phyloP scores from a whole-genome alignment of 2,797 vertebrate genomes.

The Alectoris magna region DNA sequence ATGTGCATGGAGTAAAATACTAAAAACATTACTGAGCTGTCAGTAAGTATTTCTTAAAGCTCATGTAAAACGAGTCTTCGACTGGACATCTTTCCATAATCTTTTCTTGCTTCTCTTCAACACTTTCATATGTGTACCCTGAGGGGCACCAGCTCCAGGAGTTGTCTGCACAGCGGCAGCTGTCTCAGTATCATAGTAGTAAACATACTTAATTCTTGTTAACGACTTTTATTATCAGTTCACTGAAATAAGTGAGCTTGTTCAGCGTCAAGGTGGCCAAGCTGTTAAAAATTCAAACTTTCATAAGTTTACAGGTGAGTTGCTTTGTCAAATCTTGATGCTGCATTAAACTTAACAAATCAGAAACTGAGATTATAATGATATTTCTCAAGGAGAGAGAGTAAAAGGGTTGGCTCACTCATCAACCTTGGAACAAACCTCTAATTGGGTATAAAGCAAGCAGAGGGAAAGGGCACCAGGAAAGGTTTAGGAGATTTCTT shows the following conservation, averaged over 20 bases:
- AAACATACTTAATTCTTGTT: neutral
- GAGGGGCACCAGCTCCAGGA: neutral
- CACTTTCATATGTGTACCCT: neutral
- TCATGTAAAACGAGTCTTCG: neutral
- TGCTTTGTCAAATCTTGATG: neutral
- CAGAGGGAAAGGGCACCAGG: neutral
- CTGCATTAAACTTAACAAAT: neutral
- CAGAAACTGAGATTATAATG: neutral
- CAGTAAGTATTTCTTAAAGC: neutral
- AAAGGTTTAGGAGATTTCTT: neutral
- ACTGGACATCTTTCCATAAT: neutral
- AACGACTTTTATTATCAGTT: neutral
- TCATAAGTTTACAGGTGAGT: neutral
- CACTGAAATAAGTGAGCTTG: neutral
- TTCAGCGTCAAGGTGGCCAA: neutral
- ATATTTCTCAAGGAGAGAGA: neutral
- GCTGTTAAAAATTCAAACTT: neutral
- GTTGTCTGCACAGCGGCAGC: neutral
- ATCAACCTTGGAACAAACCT: neutral
- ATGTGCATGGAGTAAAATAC: rapidly evolving
- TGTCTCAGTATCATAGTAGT: neutral
- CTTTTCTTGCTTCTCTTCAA: neutral
- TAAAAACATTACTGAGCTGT: neutral
- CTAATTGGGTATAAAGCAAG: neutral
- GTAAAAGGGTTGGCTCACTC: neutral